Evolutionary conservation across 2,113 vertebrate genomes (phyloP).

Genomic region (Hemicordylus capensis): DNA sequence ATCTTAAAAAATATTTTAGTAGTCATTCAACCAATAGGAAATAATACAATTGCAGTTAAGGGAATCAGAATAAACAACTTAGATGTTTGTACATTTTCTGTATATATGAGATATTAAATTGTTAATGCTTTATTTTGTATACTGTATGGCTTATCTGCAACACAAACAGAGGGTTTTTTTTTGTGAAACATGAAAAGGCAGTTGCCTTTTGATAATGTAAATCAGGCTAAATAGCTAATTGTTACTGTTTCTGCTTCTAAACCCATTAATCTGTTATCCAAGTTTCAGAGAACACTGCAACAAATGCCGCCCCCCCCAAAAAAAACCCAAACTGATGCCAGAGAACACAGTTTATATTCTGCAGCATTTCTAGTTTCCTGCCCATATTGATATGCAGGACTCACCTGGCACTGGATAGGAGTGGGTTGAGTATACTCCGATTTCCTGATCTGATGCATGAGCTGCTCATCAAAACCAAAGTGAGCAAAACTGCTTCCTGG

Average conservation of each 20-base stretch:
- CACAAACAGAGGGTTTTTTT: neutral
- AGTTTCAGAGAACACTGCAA: neutral
- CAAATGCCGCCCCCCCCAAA: neutral
- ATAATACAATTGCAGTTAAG: neutral
- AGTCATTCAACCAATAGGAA: neutral
- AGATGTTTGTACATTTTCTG: neutral
- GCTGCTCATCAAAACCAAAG: slow-evolving; percentile 96
- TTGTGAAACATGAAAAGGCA: neutral
- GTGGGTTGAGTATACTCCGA: slow-evolving; percentile 99
- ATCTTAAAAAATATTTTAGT: neutral
- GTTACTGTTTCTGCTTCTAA: neutral
- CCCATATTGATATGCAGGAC: neutral
- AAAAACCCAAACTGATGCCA: neutral
- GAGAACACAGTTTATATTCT: neutral
- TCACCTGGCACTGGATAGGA: slow-evolving; percentile 97
- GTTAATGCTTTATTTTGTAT: no score
- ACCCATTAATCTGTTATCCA: neutral
- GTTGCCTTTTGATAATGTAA: neutral
- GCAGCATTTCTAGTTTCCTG: neutral
- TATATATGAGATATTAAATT: neutral
- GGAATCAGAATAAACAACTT: neutral
- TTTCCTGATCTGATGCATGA: slow-evolving; percentile 98
- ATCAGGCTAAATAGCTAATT: neutral
- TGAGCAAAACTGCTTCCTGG: slow-evolving; percentile 96
- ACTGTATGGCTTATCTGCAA: no score